A percentile compares a stretch with the other conserved stretches of the same genome.
These are phyloP conservation scores for Vanacampus margaritifer DNA, from an alignment of 2,113 vertebrate genomes.

Conservation along the genomic window DNA sequence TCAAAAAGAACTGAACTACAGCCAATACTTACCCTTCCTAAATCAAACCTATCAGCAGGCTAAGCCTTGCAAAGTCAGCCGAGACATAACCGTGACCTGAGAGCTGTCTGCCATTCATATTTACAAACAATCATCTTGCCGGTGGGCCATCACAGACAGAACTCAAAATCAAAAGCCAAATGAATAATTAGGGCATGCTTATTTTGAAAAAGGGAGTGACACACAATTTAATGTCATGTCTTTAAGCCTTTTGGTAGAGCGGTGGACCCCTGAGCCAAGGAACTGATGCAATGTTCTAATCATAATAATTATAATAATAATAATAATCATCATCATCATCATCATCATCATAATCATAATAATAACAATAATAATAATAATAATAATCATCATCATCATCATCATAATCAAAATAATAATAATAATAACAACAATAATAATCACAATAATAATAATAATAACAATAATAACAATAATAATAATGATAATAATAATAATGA, in stretches of 20 bases:
- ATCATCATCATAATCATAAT: no score
- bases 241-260: not conserved
- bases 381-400: no score
- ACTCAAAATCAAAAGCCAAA: not conserved
- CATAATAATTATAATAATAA: no score
- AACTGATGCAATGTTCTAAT: not conserved
- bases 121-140: not conserved
- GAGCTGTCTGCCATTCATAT: not conserved
- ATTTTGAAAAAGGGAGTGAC: not conserved
- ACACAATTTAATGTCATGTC: not conserved
- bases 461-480: no score
- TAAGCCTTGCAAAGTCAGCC: not conserved
- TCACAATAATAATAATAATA: no score
- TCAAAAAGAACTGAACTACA: no score
- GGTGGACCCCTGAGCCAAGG: not conserved
- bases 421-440: no score
- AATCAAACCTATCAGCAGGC: not conserved
- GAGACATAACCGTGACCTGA: no score
- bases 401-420: no score
- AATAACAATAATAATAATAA: no score
- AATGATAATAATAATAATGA: no score
- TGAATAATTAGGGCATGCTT: not conserved
- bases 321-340: no score
- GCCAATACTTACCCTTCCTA: not conserved
- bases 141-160: not conserved